A percentile compares a stretch with the other conserved stretches of the same genome.
Conservation (phyloP, 2,888 invertebrate genomes). For the Lampropteryx suffumata region DNA sequence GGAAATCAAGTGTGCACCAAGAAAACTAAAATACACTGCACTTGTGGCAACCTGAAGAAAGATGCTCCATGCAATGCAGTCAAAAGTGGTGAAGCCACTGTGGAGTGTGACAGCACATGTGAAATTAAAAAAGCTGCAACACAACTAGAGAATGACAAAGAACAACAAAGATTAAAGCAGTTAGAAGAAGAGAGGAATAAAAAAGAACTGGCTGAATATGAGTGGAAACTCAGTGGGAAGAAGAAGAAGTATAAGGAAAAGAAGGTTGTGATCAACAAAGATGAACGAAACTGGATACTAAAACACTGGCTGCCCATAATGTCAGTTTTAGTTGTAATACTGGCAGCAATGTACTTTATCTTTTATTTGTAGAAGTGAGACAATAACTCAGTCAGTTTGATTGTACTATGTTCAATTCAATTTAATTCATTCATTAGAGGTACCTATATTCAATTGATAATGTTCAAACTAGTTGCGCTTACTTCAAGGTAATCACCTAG, state of each 20-base stretch:
- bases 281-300: slow-evolving; percentile 63
- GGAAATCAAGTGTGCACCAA: slow-evolving; percentile 88
- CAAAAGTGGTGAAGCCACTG: slow-evolving; percentile 61
- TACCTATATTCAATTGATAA: no score
- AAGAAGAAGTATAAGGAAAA: slow-evolving; percentile 79
- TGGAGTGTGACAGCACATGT: slow-evolving; percentile 87
- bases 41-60: slow-evolving; percentile 89
- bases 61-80: slow-evolving; percentile 87
- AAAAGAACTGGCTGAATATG: slow-evolving; percentile 88
- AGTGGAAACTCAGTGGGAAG: slow-evolving; percentile 89
- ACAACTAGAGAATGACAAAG: slow-evolving; percentile 77
- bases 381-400: not conserved
- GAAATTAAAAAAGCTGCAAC: slow-evolving; percentile 79
- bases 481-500: no score
- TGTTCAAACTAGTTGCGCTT: no score
- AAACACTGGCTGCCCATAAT: slow-evolving; percentile 72
- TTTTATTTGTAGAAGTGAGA: slow-evolving; percentile 32
- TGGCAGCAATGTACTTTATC: slow-evolving; percentile 50
- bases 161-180: slow-evolving; percentile 81
- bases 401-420: no score
- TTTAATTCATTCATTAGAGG: no score
- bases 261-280: slow-evolving; percentile 70
- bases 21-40: slow-evolving; percentile 90
- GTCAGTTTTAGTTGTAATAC: slow-evolving; percentile 48
- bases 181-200: slow-evolving; percentile 86